Conservation (phyloP, 2,113 vertebrate species). For the Odocoileus hemionus region DNA sequence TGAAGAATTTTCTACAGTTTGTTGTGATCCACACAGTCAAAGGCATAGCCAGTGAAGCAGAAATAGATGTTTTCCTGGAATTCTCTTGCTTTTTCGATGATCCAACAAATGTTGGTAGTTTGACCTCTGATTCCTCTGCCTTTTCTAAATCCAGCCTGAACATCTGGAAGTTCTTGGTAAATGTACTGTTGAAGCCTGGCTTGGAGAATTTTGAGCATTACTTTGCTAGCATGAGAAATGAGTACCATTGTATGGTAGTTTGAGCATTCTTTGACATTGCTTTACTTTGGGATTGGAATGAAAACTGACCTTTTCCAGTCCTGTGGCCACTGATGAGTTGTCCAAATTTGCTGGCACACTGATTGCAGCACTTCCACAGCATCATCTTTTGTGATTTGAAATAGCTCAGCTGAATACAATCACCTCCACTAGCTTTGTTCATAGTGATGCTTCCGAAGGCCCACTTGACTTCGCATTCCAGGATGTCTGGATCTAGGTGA, state of each 20-base stretch:
- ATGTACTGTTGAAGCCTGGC: background rate
- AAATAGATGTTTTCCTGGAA: background rate
- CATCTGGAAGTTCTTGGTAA: background rate
- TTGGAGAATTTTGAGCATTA: background rate
- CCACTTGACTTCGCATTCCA: background rate
- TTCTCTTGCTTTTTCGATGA: background rate
- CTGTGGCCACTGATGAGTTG: background rate
- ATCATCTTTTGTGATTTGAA: background rate
- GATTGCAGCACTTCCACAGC: background rate
- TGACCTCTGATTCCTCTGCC: background rate
- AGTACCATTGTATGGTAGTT: background rate
- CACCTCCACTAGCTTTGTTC: too few species aligned
- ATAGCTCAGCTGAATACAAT: background rate
- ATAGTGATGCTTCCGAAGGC: background rate
- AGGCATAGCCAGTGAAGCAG: background rate
- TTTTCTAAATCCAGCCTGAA: background rate
- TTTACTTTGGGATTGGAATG: background rate
- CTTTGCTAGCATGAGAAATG: background rate
- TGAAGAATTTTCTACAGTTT: background rate
- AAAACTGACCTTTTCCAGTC: background rate
- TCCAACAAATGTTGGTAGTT: background rate
- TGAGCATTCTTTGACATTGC: background rate
- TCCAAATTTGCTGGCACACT: background rate
- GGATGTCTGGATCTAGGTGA: background rate
- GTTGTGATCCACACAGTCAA: background rate